These are phyloP conservation scores for Elmis aenea DNA, from an alignment of 2,888 invertebrate genomes.

Conservation along the genomic window DNA sequence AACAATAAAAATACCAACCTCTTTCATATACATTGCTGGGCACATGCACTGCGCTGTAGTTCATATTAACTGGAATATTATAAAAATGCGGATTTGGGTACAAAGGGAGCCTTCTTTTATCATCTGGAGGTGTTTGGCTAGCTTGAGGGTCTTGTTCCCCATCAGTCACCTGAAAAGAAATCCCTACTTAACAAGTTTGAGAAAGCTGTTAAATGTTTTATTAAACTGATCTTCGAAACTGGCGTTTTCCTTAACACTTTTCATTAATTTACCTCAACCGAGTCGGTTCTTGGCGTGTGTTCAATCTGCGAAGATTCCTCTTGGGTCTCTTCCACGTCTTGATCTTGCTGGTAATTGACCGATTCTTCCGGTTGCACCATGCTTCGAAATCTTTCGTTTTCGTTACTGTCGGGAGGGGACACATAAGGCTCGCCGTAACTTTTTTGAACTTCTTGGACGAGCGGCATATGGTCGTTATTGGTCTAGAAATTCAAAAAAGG, in stretches of 20 bases:
- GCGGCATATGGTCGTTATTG: not conserved
- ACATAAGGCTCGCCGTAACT: constrained; percentile 4
- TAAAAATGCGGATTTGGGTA: constrained; percentile 72
- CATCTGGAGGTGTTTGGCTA: constrained; percentile 51
- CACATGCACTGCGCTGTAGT: constrained; percentile 85
- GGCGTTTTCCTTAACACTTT: too few relatives aligned
- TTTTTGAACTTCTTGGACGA: constrained; percentile 1
- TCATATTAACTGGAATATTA: constrained; percentile 69
- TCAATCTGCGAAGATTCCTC: constrained; percentile 19
- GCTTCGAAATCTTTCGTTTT: constrained; percentile 25
- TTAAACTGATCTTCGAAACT: too few relatives aligned
- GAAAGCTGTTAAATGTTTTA: too few relatives aligned
- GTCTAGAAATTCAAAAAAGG: not conserved
- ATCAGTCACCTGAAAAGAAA: constrained; percentile 34
- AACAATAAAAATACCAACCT: too few relatives aligned
- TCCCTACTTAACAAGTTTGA: too few relatives aligned
- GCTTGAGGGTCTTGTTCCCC: constrained; percentile 43
- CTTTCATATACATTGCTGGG: constrained; percentile 93
- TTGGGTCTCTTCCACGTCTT: constrained; percentile 22
- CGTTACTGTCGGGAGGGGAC: not conserved
- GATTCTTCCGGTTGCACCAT: constrained; percentile 32
- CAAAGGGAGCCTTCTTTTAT: constrained; percentile 52
- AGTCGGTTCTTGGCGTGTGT: constrained; percentile 20
- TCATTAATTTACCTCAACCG: constrained; percentile 24
- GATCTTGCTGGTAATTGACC: constrained; percentile 26